Evolutionary conservation across 92 coral and sea anemone genomes (phyloP).

Genomic region (Epizoanthus stellaris): DNA sequence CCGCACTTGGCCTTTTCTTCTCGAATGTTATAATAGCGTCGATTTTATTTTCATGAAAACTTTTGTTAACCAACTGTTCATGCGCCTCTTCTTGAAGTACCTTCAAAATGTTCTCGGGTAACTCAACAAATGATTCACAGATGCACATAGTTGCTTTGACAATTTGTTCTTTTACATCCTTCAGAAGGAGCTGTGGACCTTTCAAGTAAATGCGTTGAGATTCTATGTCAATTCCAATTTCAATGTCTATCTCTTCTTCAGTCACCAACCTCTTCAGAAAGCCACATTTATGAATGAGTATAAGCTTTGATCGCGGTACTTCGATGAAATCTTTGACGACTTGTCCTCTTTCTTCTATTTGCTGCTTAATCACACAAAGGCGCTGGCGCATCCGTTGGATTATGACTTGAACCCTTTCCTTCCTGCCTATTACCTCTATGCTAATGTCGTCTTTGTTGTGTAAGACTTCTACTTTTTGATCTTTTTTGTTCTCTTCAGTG

Average conservation of each 20-base stretch:
- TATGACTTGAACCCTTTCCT: conserved; percentile 17
- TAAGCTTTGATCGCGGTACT: background rate
- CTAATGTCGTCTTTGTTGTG: background rate
- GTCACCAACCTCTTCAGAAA: background rate
- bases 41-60: background rate
- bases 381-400: conserved; percentile 16
- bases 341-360: conserved; percentile 12
- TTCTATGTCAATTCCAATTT: background rate
- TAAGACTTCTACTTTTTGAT: background rate
- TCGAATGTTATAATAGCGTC: background rate
- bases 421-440: conserved; percentile 43
- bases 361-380: conserved; percentile 33
- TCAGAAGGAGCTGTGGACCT: background rate
- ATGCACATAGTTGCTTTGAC: background rate
- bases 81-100: background rate
- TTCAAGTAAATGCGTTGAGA: background rate
- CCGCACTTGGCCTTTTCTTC: background rate
- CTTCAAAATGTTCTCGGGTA: background rate
- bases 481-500: background rate
- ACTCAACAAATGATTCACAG: conserved; percentile 39
- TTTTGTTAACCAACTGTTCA: background rate
- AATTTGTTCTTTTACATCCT: background rate
- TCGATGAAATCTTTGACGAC: background rate
- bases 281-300: background rate
- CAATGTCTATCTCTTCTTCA: background rate